Conservation (phyloP, 2,797 vertebrate species). For the Hylomyscus alleni region DNA sequence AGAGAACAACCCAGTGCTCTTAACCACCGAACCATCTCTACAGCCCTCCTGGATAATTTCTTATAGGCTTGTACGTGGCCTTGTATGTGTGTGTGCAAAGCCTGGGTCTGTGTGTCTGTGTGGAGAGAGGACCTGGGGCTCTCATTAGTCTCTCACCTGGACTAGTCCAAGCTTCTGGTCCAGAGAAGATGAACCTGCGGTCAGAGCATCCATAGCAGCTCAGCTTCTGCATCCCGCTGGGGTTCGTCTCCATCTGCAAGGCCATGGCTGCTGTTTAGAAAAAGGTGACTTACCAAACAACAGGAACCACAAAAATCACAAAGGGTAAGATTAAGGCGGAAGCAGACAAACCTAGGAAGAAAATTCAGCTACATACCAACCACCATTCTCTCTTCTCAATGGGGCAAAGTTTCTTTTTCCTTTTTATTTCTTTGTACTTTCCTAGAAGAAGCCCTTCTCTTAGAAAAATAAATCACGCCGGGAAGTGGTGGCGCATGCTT, state of each 20-base stretch:
- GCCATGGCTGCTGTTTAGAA: background rate
- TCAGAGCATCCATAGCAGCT: fast-evolving
- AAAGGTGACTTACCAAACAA: background rate
- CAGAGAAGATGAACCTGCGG: background rate
- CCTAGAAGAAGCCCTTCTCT: slow-evolving; percentile 15
- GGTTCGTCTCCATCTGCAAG: background rate
- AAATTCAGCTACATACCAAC: background rate
- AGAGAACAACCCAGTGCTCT: background rate
- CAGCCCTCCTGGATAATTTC: background rate
- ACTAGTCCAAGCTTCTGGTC: fast-evolving
- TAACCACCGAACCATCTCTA: background rate
- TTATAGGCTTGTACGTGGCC: background rate
- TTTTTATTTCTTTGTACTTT: background rate
- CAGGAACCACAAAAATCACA: background rate
- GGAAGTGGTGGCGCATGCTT: too few relatives aligned
- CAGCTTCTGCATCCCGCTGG: background rate
- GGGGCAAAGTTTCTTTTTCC: background rate
- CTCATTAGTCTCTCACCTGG: background rate
- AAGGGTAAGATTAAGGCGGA: background rate
- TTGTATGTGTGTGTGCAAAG: background rate
- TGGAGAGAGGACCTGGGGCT: background rate
- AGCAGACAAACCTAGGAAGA: background rate
- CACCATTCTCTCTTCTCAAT: fast-evolving
- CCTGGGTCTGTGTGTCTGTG: background rate
- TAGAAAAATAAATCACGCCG: background rate